Percentiles rank a stretch among this genome's conserved stretches.
Conservation (phyloP, 2,113 vertebrate species). For the Anguilla rostrata region DNA sequence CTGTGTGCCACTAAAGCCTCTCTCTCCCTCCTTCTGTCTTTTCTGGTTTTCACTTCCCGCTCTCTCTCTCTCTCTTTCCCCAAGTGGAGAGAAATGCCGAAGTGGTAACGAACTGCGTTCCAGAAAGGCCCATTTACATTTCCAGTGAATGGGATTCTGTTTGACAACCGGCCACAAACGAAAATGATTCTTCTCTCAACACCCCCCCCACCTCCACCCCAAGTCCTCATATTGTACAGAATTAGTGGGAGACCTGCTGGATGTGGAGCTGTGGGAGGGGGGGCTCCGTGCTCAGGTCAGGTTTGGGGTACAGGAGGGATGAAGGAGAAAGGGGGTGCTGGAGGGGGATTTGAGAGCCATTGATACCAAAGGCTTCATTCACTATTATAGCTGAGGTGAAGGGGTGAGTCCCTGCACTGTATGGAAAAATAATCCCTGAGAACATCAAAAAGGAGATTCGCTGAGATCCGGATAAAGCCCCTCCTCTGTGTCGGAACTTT, state of each 20-base stretch:
- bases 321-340: not conserved
- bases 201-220: not conserved
- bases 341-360: conserved; percentile 6
- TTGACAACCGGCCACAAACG: conserved; percentile 48
- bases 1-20: conserved; percentile 15
- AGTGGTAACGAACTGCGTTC: conserved; percentile 56
- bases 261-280: not conserved
- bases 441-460: not conserved
- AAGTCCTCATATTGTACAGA: conserved; percentile 28
- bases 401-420: not conserved
- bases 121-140: conserved; percentile 56
- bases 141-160: conserved; percentile 60
- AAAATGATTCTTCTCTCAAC: conserved; percentile 14
- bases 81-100: conserved; percentile 43
- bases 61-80: conserved; percentile 35
- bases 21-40: conserved; percentile 31
- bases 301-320: not conserved
- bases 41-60: too few species aligned
- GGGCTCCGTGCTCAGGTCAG: not conserved
- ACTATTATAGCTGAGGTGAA: not conserved
- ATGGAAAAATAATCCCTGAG: not conserved
- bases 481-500: not conserved
- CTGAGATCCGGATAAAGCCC: not conserved
- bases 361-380: conserved; percentile 2
- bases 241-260: not conserved